Evolutionary conservation across 2,113 vertebrate species (phyloP).

Genomic region (Dicrurus megarhynchus): DNA sequence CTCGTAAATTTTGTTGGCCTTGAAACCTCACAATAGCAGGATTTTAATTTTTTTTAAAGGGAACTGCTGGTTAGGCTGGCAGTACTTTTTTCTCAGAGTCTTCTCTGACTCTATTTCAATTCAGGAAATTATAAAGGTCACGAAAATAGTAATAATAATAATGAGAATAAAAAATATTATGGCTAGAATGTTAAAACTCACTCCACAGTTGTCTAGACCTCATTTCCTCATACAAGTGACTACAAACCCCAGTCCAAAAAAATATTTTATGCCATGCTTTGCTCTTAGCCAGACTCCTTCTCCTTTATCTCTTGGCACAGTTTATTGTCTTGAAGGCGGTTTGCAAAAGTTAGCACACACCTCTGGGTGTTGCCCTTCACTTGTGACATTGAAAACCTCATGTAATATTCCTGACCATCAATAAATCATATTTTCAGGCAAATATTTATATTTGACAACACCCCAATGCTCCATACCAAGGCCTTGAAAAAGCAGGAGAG

Average conservation of each 20-base stretch:
- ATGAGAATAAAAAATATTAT: not conserved
- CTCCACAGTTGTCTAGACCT: not conserved
- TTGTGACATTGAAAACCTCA: not conserved
- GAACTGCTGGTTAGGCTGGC: not conserved
- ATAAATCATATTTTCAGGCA: not conserved
- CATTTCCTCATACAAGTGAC: not conserved
- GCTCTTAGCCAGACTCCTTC: not conserved
- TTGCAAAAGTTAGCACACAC: not conserved
- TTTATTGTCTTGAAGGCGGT: not conserved
- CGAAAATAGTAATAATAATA: not conserved
- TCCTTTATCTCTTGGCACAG: not conserved
- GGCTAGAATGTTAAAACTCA: not conserved
- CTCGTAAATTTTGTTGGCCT: not conserved
- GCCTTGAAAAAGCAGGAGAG: not conserved
- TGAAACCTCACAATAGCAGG: not conserved
- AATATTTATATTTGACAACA: not conserved
- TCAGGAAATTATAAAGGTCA: not conserved
- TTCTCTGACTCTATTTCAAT: not conserved
- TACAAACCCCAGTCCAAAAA: not conserved
- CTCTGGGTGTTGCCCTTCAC: not conserved
- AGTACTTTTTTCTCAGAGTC: not conserved
- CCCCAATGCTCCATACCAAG: not conserved
- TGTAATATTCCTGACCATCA: not conserved
- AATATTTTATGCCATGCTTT: not conserved
- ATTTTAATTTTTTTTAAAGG: not conserved